Percentiles rank a stretch among this genome's conserved stretches.
phyloP scores from a whole-genome alignment of 2,113 vertebrate species.

The Tonatia bakeri region DNA sequence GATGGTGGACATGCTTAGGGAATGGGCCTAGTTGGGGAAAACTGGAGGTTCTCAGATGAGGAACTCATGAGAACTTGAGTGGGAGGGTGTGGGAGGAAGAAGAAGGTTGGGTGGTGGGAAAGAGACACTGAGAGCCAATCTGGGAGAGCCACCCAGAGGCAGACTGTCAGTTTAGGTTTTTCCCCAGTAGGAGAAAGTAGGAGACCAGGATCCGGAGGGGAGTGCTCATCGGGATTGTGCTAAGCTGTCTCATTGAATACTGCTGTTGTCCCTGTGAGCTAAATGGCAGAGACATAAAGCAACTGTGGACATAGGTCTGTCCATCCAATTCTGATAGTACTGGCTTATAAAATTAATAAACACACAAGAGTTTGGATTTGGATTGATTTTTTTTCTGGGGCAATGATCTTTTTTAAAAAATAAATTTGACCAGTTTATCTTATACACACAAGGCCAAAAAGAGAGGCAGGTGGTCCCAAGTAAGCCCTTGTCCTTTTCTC shows the following conservation, averaged over 20 bases:
- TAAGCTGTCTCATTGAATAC: background rate
- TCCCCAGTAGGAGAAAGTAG: background rate
- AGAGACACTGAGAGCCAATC: background rate
- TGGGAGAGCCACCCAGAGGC: background rate
- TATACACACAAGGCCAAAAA: background rate
- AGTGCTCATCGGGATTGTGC: accelerated
- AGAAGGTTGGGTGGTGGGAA: background rate
- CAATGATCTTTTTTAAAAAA: background rate
- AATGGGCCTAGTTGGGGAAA: background rate
- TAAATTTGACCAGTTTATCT: background rate
- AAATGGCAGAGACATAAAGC: background rate
- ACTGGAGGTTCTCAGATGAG: background rate
- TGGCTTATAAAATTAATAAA: background rate
- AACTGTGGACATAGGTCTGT: background rate
- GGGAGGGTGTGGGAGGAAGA: background rate
- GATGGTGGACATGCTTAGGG: background rate
- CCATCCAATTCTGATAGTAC: background rate
- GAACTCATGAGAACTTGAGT: background rate
- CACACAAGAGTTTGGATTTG: background rate
- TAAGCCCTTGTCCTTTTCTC: background rate
- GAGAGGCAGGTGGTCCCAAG: background rate
- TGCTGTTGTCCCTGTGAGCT: background rate
- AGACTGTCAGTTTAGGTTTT: background rate
- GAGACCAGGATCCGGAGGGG: accelerated
- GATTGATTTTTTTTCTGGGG: background rate